Percentiles rank a stretch among this genome's conserved stretches.
Conservation (phyloP, 2,888 invertebrate species). For the Serripes groenlandicus region DNA sequence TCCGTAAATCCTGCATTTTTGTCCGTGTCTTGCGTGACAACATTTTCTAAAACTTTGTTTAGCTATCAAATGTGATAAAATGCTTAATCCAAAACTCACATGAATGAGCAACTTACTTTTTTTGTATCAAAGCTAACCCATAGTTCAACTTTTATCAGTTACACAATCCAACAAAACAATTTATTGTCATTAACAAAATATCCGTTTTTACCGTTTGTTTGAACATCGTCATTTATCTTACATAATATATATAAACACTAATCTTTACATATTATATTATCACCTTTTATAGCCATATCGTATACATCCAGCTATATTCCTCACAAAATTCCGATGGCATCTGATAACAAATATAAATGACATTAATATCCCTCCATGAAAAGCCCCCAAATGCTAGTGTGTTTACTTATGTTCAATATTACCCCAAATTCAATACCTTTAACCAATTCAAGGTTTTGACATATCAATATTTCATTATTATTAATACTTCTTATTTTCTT, state of each 20-base stretch:
- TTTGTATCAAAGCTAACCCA: not conserved
- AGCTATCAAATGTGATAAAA: not conserved
- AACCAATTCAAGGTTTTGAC: slow-evolving; percentile 17
- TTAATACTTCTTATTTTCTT: slow-evolving; percentile 3
- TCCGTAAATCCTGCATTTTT: slow-evolving; percentile 74
- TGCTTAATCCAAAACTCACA: not conserved
- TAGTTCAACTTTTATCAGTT: not conserved
- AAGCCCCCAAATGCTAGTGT: not conserved
- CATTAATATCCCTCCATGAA: slow-evolving; percentile 14
- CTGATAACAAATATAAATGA: slow-evolving; percentile 28
- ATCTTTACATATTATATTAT: not conserved
- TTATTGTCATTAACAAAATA: not conserved
- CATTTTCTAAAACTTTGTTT: slow-evolving; percentile 28
- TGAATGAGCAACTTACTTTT: not conserved
- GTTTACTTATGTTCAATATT: slow-evolving; percentile 16
- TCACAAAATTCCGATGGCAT: slow-evolving; percentile 8
- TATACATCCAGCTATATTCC: not conserved
- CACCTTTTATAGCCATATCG: not conserved
- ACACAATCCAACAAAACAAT: no score
- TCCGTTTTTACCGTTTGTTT: not conserved
- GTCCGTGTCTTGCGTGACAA: slow-evolving; percentile 69
- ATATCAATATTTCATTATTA: slow-evolving; percentile 21
- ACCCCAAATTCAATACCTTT: slow-evolving; percentile 14
- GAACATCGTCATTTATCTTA: slow-evolving; percentile 1
- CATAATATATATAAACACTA: not conserved